Base-by-base conservation (phyloP, 2,888 invertebrate genomes). In the Acanthacorydalis orientalis region DNA sequence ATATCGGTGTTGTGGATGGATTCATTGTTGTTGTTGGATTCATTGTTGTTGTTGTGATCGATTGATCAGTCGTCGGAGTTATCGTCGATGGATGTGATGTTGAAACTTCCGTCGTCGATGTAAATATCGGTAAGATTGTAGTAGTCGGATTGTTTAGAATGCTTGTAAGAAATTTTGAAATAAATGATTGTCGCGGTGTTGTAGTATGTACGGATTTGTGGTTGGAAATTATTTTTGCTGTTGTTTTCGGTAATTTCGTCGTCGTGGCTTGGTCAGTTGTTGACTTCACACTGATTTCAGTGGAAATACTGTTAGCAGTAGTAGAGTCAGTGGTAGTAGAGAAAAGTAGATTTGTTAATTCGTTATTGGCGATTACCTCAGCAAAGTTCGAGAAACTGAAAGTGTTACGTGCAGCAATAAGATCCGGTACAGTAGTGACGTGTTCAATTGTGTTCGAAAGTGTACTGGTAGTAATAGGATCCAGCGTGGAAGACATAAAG, bases 181-280 rank as follows among this genome's bases (percentile, higher is more conserved):
- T 12, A 12, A 37, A 12, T 7, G 37, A 37, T 9, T 37, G 37
- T 8, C 37, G n/a, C 7, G 37, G 37, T 9, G 37, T 37, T 6
- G 37, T 37, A 14, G 37, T 37, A 9, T 37, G n/a, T 37, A 37
- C 14, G 7, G n/a, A 10, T 37, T 37, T 37, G 14, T n/a, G 37
- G n/a, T 7, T 37, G 6, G 37, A 9, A 37, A 1, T 37, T 12
- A 37, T 37, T 37, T 37, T 14, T 1, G 37, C 7, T 12, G 37
- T 7, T 37, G 37, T 37, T 46, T 64, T 59, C 12, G 64, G 62
- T 50, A 66, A 23, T 4, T 23, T 64, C 48, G 64, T 64, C 53
- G 64, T 65, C 51, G 66, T 65, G 38, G 66, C 65, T 57, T 63
- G 57, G 54, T 66, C 66, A 39, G 66, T 63, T 49, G 66, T 63